phyloP scores from a whole-genome alignment of 2,113 vertebrate species.

The Myiozetetes cayanensis region DNA sequence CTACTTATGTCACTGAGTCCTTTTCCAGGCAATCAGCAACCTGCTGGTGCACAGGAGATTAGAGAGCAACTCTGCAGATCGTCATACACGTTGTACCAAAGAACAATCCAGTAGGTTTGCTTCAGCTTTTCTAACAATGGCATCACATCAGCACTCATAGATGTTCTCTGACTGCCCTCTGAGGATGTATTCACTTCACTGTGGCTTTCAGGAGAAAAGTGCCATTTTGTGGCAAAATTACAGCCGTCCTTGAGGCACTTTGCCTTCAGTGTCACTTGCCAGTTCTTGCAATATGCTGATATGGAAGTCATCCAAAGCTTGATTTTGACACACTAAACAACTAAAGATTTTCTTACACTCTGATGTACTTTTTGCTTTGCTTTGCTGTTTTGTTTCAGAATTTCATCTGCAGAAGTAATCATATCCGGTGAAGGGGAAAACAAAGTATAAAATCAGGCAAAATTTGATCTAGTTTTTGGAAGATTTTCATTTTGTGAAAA shows the following conservation, averaged over 20 bases:
- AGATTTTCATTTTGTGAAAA: background rate
- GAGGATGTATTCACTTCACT: background rate
- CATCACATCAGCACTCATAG: background rate
- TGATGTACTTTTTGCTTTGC: background rate
- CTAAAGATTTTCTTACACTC: background rate
- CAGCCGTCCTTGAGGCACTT: background rate
- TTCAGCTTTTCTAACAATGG: background rate
- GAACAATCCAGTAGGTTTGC: background rate
- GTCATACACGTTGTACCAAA: rapidly evolving
- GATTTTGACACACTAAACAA: background rate
- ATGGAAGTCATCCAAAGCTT: background rate
- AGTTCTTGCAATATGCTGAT: background rate
- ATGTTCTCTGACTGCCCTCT: background rate
- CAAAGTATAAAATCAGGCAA: background rate
- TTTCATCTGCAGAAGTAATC: background rate
- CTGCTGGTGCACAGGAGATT: background rate
- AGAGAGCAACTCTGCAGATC: background rate
- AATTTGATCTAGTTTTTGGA: background rate
- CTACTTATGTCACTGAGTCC: background rate
- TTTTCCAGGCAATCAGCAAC: background rate
- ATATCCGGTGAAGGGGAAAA: background rate
- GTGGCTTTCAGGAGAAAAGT: background rate
- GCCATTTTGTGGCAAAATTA: background rate
- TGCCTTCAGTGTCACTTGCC: background rate
- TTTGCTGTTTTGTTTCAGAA: background rate